These are phyloP conservation scores for Esox niger DNA, from an alignment of 2,113 vertebrate species.

Conservation along the genomic window DNA sequence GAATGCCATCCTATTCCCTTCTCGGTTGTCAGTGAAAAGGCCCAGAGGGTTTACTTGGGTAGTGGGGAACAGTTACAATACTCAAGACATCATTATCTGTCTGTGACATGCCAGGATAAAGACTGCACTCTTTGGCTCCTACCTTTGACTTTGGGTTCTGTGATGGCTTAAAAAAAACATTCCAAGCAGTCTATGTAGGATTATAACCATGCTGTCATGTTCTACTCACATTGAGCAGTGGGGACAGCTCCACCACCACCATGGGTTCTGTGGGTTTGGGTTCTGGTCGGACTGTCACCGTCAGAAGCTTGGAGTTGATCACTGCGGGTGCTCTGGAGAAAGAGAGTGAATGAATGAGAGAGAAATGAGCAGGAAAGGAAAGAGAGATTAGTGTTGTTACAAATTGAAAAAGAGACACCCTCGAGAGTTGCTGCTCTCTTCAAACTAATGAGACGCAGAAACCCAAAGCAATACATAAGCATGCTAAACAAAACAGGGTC, in stretches of 20 bases:
- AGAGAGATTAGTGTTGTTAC: neutral
- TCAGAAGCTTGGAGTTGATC: constrained; percentile 91
- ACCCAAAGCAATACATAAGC: too few relatives aligned
- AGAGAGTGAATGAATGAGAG: neutral
- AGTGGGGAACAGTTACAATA: too few relatives aligned
- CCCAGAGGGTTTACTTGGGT: neutral
- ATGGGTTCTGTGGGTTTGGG: constrained; percentile 84
- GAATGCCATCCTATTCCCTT: too few relatives aligned
- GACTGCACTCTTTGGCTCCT: too few relatives aligned
- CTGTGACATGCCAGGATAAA: neutral
- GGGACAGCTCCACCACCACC: constrained; percentile 91
- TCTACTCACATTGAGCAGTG: constrained; percentile 87
- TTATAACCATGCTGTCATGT: neutral
- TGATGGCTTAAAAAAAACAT: too few relatives aligned
- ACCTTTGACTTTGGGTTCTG: too few relatives aligned
- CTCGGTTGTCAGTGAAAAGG: neutral
- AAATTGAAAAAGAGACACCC: too few relatives aligned
- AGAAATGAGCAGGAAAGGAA: neutral
- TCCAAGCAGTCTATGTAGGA: neutral
- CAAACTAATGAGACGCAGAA: too few relatives aligned
- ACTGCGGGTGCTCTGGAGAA: constrained; percentile 79
- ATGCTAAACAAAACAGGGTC: too few relatives aligned
- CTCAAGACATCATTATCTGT: neutral
- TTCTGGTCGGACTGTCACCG: constrained; percentile 88
- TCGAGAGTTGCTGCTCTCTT: too few relatives aligned